phyloP scores from a whole-genome alignment of 2,888 invertebrate species.

The Pycnomerus fuliginosus region DNA sequence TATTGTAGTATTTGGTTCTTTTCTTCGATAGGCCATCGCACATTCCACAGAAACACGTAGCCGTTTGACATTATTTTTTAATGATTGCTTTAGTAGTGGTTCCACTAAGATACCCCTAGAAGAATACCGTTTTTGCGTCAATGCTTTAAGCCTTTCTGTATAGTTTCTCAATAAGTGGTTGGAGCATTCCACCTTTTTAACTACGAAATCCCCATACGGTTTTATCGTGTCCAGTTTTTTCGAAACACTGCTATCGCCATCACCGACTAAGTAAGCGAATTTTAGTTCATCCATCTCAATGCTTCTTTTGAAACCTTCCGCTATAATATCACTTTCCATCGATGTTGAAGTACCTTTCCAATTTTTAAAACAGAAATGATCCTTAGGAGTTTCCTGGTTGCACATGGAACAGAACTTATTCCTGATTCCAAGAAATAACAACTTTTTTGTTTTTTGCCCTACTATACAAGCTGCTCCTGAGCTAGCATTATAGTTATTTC shows the following conservation, averaged over 20 bases:
- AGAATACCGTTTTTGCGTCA: conserved; percentile 4
- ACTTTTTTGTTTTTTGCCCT: background rate
- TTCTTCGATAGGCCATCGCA: conserved; percentile 4
- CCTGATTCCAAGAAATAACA: background rate
- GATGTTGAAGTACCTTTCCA: conserved; percentile 9
- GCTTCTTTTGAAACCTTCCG: conserved; percentile 12
- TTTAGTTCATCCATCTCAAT: conserved; percentile 8
- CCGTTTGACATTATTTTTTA: conserved; percentile 7
- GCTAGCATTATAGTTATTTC: background rate
- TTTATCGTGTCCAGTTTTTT: background rate
- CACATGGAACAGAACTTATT: background rate
- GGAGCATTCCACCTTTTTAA: conserved; percentile 13
- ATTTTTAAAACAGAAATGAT: conserved; percentile 15
- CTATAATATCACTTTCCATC: conserved; percentile 16
- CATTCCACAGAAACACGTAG: conserved; percentile 3
- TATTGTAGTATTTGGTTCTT: conserved; percentile 1
- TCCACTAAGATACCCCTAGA: background rate
- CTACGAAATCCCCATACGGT: background rate
- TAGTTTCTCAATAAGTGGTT: conserved; percentile 11
- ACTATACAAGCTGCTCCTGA: background rate
- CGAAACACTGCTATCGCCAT: conserved; percentile 12
- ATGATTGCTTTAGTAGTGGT: background rate
- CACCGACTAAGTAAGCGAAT: conserved; percentile 11
- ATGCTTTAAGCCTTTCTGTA: background rate
- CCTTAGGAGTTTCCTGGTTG: background rate